These are phyloP conservation scores for Drosophila niveifrons DNA, from an alignment of 2,888 invertebrate genomes.

Conservation along the genomic window DNA sequence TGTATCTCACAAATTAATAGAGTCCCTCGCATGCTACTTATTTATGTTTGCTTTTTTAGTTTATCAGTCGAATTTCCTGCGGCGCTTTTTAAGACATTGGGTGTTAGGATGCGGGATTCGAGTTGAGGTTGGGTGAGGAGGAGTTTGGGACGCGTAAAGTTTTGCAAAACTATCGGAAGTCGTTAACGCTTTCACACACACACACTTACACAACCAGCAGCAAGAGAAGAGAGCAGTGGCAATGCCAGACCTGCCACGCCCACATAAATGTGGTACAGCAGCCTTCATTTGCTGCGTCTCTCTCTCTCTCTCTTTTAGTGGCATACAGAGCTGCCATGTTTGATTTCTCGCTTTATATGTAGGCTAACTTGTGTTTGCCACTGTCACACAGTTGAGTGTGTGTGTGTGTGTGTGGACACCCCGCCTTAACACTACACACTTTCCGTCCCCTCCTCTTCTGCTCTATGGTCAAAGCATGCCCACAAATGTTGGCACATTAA, in stretches of 20 bases:
- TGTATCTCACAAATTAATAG: background rate
- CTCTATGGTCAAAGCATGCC: slow-evolving; percentile 33
- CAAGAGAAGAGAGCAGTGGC: slow-evolving; percentile 2
- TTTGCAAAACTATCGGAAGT: slow-evolving; percentile 76
- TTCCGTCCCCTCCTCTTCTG: background rate
- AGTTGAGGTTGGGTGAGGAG: background rate
- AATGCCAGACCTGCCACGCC: slow-evolving; percentile 32
- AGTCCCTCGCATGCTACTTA: slow-evolving; percentile 40
- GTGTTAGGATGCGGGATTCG: slow-evolving; percentile 26
- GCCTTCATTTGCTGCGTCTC: slow-evolving; percentile 23
- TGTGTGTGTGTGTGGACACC: too few relatives aligned
- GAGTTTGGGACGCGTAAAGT: slow-evolving; percentile 47
- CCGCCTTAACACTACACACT: background rate
- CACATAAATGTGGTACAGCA: slow-evolving; percentile 43
- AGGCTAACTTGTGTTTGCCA: slow-evolving; percentile 71
- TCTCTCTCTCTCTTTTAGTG: slow-evolving; percentile 22
- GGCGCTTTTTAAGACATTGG: slow-evolving; percentile 61
- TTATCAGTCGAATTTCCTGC: slow-evolving; percentile 72
- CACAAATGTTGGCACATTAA: slow-evolving; percentile 80
- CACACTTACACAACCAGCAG: slow-evolving; percentile 22
- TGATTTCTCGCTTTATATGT: slow-evolving; percentile 77
- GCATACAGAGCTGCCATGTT: slow-evolving; percentile 67
- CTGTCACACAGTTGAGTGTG: slow-evolving; percentile 62
- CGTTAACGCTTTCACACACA: slow-evolving; percentile 76
- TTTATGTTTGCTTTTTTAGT: slow-evolving; percentile 55